phyloP scores from a whole-genome alignment of 2,113 vertebrate species.

The Misgurnus anguillicaudatus region DNA sequence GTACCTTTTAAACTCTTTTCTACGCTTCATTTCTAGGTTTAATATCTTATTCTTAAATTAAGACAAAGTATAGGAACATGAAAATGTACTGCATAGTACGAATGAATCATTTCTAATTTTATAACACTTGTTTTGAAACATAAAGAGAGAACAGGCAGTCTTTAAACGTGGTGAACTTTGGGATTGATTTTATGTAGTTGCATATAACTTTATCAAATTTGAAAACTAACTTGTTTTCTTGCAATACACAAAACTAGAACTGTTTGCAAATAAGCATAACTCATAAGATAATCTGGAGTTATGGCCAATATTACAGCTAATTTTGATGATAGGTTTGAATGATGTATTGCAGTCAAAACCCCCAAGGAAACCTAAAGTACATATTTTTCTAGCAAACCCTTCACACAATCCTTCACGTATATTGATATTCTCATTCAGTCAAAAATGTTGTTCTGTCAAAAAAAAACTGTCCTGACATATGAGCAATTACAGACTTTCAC shows the following conservation, averaged over 20 bases:
- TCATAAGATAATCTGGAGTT: conserved; percentile 32
- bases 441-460: conserved; percentile 7
- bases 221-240: conserved; percentile 9
- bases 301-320: conserved; percentile 24
- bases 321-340: conserved; percentile 15
- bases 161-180: conserved; percentile 15
- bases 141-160: not conserved
- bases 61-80: not conserved
- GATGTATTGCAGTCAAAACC: conserved; percentile 17
- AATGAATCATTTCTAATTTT: no score
- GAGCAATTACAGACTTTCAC: conserved; percentile 32
- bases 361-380: not conserved
- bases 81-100: no score
- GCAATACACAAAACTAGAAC: conserved; percentile 4
- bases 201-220: conserved; percentile 29
- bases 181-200: not conserved
- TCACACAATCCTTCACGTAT: not conserved
- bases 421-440: not conserved
- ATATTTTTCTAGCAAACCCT: conserved; percentile 5
- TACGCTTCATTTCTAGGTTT: no score
- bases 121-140: no score
- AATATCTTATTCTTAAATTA: not conserved
- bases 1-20: no score
- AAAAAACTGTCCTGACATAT: conserved; percentile 21
- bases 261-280: conserved; percentile 28